Percentiles rank a stretch among this genome's conserved stretches.
Evolutionary conservation across 2,113 vertebrate genomes (phyloP).

Genomic region (Calyptommatus sinebrachiatus): DNA sequence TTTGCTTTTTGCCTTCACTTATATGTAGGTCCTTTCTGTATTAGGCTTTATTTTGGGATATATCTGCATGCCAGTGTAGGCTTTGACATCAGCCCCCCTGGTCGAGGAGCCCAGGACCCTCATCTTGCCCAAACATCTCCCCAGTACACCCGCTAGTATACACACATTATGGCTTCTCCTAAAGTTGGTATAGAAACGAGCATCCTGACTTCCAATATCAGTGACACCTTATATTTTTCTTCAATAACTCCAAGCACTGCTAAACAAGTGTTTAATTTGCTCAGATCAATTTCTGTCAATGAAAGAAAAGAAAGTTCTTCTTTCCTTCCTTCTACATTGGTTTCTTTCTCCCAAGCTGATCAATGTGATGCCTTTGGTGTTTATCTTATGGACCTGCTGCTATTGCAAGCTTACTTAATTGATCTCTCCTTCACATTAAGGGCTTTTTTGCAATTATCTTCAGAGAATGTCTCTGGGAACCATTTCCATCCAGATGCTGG

Average conservation of each 20-base stretch:
- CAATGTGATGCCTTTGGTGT: neutral
- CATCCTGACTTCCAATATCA: fast-evolving
- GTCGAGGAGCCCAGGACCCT: no score
- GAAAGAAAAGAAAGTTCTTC: slow-evolving; percentile 8
- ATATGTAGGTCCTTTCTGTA: no score
- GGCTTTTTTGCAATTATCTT: no score
- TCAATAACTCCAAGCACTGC: neutral
- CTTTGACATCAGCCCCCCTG: no score
- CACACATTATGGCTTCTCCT: fast-evolving
- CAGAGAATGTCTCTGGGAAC: no score
- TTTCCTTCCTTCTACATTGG: slow-evolving; percentile 25
- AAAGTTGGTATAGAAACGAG: neutral
- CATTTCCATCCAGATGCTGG: no score
- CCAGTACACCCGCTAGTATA: no score
- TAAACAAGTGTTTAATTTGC: slow-evolving; percentile 30
- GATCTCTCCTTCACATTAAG: neutral
- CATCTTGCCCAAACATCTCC: no score
- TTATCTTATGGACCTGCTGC: slow-evolving; percentile 32
- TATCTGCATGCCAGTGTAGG: no score
- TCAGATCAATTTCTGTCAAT: slow-evolving; percentile 52
- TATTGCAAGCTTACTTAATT: slow-evolving; percentile 27
- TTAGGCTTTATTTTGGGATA: no score
- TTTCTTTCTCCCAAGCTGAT: slow-evolving; percentile 29
- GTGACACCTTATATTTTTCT: fast-evolving
- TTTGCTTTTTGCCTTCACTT: fast-evolving